Evolutionary conservation across 2,113 vertebrate species (phyloP).

Genomic region (Rhegmatorhina hoffmannsi): DNA sequence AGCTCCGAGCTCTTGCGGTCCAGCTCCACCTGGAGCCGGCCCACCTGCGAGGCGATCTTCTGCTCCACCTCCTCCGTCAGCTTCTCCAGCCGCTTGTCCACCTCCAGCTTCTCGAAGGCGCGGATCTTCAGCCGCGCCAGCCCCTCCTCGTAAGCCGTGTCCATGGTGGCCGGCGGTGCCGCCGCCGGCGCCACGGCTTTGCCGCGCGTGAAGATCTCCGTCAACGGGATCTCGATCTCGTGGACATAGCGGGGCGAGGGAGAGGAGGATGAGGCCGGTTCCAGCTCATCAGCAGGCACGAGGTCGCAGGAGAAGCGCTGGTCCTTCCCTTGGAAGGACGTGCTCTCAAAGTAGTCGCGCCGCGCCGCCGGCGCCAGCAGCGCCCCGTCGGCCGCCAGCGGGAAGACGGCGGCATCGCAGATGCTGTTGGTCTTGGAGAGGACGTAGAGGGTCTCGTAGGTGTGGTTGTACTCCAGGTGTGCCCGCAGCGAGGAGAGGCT

Average conservation of each 20-base stretch:
- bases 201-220: slow-evolving; percentile 87
- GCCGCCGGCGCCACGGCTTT: slow-evolving; percentile 86
- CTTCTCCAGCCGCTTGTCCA: slow-evolving; percentile 93
- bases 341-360: slow-evolving; percentile 89
- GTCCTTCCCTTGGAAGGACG: slow-evolving; percentile 90
- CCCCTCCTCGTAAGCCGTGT: slow-evolving; percentile 94
- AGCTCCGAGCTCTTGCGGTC: slow-evolving; percentile 94
- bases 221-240: slow-evolving; percentile 94
- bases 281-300: slow-evolving; percentile 78
- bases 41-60: slow-evolving; percentile 94
- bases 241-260: slow-evolving; percentile 86
- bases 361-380: slow-evolving; percentile 78
- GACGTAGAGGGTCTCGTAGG: slow-evolving; percentile 98
- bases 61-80: slow-evolving; percentile 98
- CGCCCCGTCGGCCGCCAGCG: slow-evolving; percentile 85
- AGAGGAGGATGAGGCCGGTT: slow-evolving; percentile 70
- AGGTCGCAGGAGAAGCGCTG: slow-evolving; percentile 81
- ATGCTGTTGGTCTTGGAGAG: slow-evolving; percentile 98
- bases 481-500: slow-evolving; percentile 95
- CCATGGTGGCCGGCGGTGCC: slow-evolving; percentile 82
- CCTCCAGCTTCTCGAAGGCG: slow-evolving; percentile 92
- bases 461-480: slow-evolving; percentile 98
- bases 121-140: slow-evolving; percentile 93
- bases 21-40: slow-evolving; percentile 93
- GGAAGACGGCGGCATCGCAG: slow-evolving; percentile 91